Evolutionary conservation across 2,888 invertebrate genomes (phyloP), one percentile per base, ranked within the genome.

Genomic region (Andrena minutula): DNA sequence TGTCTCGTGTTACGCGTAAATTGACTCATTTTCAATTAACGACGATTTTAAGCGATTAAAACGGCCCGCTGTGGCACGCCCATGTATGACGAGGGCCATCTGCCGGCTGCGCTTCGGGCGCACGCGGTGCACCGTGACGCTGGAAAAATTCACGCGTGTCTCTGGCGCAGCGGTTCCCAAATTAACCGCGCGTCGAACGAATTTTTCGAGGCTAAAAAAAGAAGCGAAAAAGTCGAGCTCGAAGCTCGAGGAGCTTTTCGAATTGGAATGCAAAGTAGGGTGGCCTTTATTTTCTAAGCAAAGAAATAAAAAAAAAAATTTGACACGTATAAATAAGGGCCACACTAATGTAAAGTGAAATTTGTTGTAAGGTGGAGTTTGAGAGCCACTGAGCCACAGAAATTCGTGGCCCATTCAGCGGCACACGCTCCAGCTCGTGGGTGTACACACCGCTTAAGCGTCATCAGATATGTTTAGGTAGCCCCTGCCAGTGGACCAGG

Each of bases 21-120:
- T 87, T 82, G 86, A 87, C 84, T 86, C 88, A 79, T 89, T 88
- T 88, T 87, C 89, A 86, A 88, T 88, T 89, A 86, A 89, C 82
- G 82, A 68, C 79, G 87, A 88, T 88, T 86, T 86, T 64, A 65
- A 70, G 47, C 86, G 86, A 87, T 88, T 89, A 86, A 86, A 82
- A 53, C 75, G 60, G 16, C 61, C 76, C 70, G 72, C 68, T 78
- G 35, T 49, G 86, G 65, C 87, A 84, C 87, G 78, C 87, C 87
- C 72, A 79, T 75, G 69, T 77, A 84, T 79, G 87, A 86, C 73
- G 88, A 79, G 86, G 66, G 86, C 88, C 86, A 86, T 86, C 86
- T 86, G 86, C 69, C 60, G 56, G 75, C 41, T 82, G 79, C 70
- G 41, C 78, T 84, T 75, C 79, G 49, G 32, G 51, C 79, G 71